These are phyloP conservation scores for Calephelis nemesis DNA, from an alignment of 1,140 invertebrate species.

Conservation along the genomic window DNA sequence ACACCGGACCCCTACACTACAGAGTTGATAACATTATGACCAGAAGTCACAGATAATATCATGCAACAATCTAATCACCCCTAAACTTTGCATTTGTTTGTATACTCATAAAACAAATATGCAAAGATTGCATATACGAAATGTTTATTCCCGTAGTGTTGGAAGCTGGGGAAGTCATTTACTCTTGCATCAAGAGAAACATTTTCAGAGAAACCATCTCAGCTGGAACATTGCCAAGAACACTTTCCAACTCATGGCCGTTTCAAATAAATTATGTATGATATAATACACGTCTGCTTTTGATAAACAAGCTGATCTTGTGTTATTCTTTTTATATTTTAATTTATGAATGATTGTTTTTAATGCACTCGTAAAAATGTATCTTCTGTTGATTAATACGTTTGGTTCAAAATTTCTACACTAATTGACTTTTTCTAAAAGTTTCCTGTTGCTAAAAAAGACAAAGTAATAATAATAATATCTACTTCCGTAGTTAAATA, in stretches of 20 bases:
- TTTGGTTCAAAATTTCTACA: too few relatives aligned
- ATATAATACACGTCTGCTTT: conserved; percentile 24
- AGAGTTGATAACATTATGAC: too few relatives aligned
- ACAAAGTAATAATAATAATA: too few relatives aligned
- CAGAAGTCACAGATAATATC: too few relatives aligned
- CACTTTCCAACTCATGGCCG: conserved; percentile 46
- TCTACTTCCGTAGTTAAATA: too few relatives aligned
- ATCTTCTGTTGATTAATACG: background rate
- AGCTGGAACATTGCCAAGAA: conserved; percentile 53
- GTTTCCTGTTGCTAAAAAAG: too few relatives aligned
- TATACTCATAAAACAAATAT: conserved; percentile 9
- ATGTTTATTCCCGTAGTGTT: conserved; percentile 29
- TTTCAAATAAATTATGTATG: conserved; percentile 49
- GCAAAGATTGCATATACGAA: conserved; percentile 30
- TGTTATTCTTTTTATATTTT: conserved; percentile 17
- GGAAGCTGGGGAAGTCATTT: conserved; percentile 43
- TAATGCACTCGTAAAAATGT: background rate
- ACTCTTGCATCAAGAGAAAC: conserved; percentile 45
- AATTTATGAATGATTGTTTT: conserved; percentile 10
- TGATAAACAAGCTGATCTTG: conserved; percentile 18
- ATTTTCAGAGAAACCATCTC: conserved; percentile 48
- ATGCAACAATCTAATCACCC: too few relatives aligned
- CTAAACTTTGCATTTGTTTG: background rate
- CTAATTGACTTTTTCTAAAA: too few relatives aligned
- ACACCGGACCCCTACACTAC: too few relatives aligned